phyloP scores from a whole-genome alignment of 2,888 invertebrate species.

The Branchellion lobata region DNA sequence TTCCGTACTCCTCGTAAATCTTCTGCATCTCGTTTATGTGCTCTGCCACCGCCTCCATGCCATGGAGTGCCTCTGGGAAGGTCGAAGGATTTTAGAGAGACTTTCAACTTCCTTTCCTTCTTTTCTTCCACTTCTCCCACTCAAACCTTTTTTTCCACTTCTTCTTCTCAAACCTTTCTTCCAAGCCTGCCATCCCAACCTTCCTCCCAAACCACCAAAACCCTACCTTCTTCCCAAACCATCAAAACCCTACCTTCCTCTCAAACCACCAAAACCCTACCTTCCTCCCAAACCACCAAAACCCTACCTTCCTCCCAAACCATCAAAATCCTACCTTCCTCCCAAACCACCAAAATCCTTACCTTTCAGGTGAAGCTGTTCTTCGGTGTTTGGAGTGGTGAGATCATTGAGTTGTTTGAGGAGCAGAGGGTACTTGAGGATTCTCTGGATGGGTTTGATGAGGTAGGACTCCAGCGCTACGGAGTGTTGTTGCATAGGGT shows the following conservation, averaged over 20 bases:
- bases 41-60: constrained; percentile 96
- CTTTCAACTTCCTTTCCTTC: no score
- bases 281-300: neutral
- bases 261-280: no score
- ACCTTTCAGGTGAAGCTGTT: constrained; percentile 81
- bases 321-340: no score
- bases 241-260: no score
- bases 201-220: neutral
- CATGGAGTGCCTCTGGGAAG: constrained; percentile 82
- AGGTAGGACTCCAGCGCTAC: constrained; percentile 94
- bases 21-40: constrained; percentile 99
- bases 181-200: no score
- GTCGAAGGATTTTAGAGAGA: no score
- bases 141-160: no score
- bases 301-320: no score
- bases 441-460: constrained; percentile 96
- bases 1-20: constrained; percentile 97
- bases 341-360: constrained; percentile 16
- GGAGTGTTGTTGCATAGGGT: constrained; percentile 94
- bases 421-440: constrained; percentile 89
- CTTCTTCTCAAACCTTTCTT: no score
- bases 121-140: no score
- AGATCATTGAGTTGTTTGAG: constrained; percentile 90
- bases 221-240: no score
- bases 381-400: constrained; percentile 86